Evolutionary conservation across 2,113 vertebrate genomes (phyloP).

Genomic region (Percopsis transmontana): DNA sequence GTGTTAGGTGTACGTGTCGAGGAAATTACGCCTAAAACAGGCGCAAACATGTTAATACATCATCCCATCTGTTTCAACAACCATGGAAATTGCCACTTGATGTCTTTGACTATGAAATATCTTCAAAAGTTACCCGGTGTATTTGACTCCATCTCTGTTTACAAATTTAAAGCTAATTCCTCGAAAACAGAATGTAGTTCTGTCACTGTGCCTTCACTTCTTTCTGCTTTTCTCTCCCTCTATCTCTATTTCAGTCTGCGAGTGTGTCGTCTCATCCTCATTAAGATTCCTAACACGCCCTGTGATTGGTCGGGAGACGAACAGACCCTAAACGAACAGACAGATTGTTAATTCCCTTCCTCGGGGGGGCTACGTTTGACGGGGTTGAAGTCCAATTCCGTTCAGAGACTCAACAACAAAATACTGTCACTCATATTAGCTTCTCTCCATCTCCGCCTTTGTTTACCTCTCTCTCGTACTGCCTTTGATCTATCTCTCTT

Average conservation of each 20-base stretch:
- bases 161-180: no score
- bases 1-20: no score
- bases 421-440: slow-evolving; percentile 42
- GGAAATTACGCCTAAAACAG: no score
- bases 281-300: slow-evolving; percentile 59
- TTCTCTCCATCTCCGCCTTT: slow-evolving; percentile 22
- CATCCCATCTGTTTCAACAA: no score
- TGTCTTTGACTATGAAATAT: no score
- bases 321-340: slow-evolving; percentile 51
- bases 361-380: slow-evolving; percentile 24
- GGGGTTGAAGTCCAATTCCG: slow-evolving; percentile 47
- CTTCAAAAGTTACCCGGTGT: no score
- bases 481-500: neutral
- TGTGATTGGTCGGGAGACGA: slow-evolving; percentile 36
- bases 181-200: no score
- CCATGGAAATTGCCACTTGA: no score
- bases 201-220: no score
- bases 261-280: slow-evolving; percentile 6
- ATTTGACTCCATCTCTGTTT: no score
- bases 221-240: neutral
- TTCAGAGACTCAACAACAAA: slow-evolving; percentile 32
- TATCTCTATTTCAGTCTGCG: slow-evolving; percentile 3
- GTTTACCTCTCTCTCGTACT: neutral
- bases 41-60: no score
- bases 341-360: slow-evolving; percentile 62